Conservation (phyloP, 2,888 invertebrate species). For the Xanthia icteritia region DNA sequence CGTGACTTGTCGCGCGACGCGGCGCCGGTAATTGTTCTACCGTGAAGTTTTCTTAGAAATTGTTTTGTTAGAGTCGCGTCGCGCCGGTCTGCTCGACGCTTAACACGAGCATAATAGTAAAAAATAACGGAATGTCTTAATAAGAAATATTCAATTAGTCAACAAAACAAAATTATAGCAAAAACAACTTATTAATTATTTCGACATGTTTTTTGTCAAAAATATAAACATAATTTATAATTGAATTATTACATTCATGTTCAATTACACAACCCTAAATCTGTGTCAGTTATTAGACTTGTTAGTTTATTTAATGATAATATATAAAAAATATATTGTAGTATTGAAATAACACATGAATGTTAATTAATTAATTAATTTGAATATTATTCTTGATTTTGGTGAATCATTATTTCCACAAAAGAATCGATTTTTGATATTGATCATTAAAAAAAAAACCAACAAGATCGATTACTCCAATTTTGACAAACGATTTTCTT, state of each 20-base stretch:
- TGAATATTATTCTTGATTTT: neutral
- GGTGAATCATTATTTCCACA: neutral
- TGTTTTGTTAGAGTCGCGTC: too few relatives aligned
- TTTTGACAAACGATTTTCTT: neutral
- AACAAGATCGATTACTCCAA: neutral
- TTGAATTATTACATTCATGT: constrained; percentile 11
- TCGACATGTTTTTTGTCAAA: neutral
- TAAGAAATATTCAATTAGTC: constrained; percentile 19
- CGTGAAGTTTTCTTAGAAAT: too few relatives aligned
- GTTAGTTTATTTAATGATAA: constrained; percentile 1
- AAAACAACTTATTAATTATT: constrained; percentile 27
- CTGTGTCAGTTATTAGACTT: neutral
- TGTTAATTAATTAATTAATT: neutral
- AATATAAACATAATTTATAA: neutral
- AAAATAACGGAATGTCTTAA: constrained; percentile 48
- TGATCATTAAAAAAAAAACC: neutral
- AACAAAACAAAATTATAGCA: constrained; percentile 44
- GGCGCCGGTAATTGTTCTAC: too few relatives aligned
- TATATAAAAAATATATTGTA: constrained; percentile 11
- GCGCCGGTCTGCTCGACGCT: too few relatives aligned
- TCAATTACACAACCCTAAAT: neutral
- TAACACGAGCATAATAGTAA: neutral
- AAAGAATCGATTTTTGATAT: too few relatives aligned
- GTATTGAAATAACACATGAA: constrained; percentile 2
- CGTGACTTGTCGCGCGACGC: too few relatives aligned